Conservation (phyloP, 2,888 invertebrate genomes). For the Lepidocyrtoides sp. region DNA sequence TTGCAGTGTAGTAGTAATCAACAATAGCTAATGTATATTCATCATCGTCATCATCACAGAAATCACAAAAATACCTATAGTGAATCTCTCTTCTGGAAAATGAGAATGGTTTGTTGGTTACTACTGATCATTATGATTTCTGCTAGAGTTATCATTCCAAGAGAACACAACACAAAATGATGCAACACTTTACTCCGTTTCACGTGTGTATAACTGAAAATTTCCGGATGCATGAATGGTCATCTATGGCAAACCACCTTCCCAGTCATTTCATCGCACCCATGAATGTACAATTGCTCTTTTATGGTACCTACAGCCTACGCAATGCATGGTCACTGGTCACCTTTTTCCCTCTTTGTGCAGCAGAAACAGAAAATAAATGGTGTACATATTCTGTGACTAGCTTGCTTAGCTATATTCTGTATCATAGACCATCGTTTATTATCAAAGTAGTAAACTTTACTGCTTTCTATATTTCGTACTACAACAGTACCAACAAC, state of each 20-base stretch:
- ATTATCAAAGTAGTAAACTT: background rate
- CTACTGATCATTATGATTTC: background rate
- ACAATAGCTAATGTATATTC: slow-evolving; percentile 51
- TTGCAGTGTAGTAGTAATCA: slow-evolving; percentile 16
- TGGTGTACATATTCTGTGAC: background rate
- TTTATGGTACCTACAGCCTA: background rate
- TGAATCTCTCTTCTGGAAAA: slow-evolving; percentile 62
- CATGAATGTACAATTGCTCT: background rate
- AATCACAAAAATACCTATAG: slow-evolving; percentile 42
- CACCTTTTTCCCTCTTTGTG: slow-evolving; percentile 12
- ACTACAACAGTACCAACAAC: background rate
- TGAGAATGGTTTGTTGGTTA: slow-evolving; percentile 46
- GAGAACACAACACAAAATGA: slow-evolving; percentile 16
- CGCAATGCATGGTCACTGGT: slow-evolving; percentile 29
- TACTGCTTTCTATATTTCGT: background rate
- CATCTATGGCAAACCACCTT: background rate
- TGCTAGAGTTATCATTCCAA: background rate
- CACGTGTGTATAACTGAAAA: background rate
- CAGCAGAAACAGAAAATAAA: background rate
- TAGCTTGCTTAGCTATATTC: slow-evolving; percentile 20
- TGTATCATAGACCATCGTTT: slow-evolving; percentile 8
- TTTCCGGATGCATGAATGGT: slow-evolving; percentile 58
- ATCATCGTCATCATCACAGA: slow-evolving; percentile 19
- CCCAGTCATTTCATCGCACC: background rate
- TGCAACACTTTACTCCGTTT: background rate